These are phyloP conservation scores for Oryzias sinensis DNA, from an alignment of 2,797 vertebrate species.

Conservation along the genomic window DNA sequence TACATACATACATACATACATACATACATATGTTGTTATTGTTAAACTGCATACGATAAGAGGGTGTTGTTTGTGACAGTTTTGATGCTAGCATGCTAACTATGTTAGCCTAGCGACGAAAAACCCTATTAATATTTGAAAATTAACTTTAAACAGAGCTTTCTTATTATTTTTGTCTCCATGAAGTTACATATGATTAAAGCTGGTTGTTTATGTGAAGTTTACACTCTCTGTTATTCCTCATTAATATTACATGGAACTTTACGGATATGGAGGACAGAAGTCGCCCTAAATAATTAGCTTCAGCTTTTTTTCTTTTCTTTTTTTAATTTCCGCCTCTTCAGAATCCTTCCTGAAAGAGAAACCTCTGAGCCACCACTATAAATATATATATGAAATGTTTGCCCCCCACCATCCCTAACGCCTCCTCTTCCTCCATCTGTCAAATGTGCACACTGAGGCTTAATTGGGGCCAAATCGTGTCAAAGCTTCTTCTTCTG, in stretches of 20 bases:
- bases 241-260: slow-evolving; percentile 20
- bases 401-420: slow-evolving; percentile 38
- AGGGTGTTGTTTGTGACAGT: too few relatives aligned
- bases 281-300: slow-evolving; percentile 62
- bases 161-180: too few relatives aligned
- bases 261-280: slow-evolving; percentile 37
- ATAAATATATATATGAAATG: slow-evolving; percentile 46
- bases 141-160: too few relatives aligned
- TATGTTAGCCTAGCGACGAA: too few relatives aligned
- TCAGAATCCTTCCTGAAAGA: slow-evolving; percentile 61
- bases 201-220: neutral
- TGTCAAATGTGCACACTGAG: slow-evolving; percentile 56
- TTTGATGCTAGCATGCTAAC: too few relatives aligned
- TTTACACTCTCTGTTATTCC: slow-evolving; percentile 1
- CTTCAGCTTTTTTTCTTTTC: slow-evolving; percentile 20
- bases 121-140: too few relatives aligned
- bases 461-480: slow-evolving; percentile 73
- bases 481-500: slow-evolving; percentile 59
- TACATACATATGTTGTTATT: too few relatives aligned
- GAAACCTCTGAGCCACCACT: slow-evolving; percentile 65
- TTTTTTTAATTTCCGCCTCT: slow-evolving; percentile 33
- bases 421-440: slow-evolving; percentile 48
- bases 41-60: too few relatives aligned
- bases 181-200: too few relatives aligned
- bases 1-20: too few relatives aligned